phyloP scores from a whole-genome alignment of 2,888 invertebrate genomes.

The Calameuta idolon region DNA sequence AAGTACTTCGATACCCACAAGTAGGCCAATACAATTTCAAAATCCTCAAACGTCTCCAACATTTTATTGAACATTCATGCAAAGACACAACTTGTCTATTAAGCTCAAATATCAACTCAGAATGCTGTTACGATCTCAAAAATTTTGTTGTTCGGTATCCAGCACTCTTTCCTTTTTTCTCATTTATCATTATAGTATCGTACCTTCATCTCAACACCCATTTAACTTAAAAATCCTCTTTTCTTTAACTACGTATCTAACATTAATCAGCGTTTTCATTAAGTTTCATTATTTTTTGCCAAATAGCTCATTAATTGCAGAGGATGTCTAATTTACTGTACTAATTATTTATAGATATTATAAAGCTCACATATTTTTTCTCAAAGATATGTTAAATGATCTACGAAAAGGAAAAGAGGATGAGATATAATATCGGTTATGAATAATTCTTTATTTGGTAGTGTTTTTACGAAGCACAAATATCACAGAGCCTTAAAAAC shows the following conservation, averaged over 20 bases:
- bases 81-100: neutral
- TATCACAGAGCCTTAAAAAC: neutral
- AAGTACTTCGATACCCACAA: neutral
- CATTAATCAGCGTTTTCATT: neutral
- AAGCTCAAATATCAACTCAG: neutral
- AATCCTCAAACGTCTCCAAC: neutral
- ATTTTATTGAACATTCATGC: neutral
- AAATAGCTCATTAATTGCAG: neutral
- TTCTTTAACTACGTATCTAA: neutral
- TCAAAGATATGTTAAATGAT: neutral
- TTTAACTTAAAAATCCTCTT: neutral
- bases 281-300: neutral
- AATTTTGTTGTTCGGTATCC: neutral
- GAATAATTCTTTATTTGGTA: neutral
- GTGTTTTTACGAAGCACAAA: neutral
- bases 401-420: neutral
- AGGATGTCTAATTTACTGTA: neutral
- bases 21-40: neutral
- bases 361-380: neutral
- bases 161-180: constrained; percentile 4
- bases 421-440: neutral
- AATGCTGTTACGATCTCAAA: neutral
- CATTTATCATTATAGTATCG: neutral
- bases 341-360: neutral
- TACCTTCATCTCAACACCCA: neutral